Percentiles rank a stretch among this genome's conserved stretches.
Conservation (phyloP, 2,113 vertebrate genomes). For the Clinocottus analis region DNA sequence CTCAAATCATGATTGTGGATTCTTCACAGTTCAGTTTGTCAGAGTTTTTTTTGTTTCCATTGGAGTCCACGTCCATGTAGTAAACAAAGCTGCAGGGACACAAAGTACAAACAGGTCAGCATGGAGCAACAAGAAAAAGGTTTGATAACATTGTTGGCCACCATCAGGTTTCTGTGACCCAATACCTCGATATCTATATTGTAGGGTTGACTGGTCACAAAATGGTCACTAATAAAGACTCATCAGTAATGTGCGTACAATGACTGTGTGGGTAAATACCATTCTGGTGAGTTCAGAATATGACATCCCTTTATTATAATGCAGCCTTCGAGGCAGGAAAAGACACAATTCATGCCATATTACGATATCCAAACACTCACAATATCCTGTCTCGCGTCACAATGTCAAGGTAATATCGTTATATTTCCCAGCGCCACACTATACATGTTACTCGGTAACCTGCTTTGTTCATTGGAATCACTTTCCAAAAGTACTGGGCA, state of each 20-base stretch:
- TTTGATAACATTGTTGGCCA: neutral
- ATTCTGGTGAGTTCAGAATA: neutral
- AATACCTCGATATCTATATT: no score
- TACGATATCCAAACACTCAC: neutral
- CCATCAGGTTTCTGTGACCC: neutral
- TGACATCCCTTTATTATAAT: neutral
- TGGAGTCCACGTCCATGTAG: slow-evolving; percentile 42
- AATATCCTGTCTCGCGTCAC: neutral
- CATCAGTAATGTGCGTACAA: neutral
- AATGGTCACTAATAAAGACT: neutral
- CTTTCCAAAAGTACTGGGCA: neutral
- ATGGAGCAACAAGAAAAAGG: neutral
- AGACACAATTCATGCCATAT: neutral
- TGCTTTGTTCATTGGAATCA: neutral
- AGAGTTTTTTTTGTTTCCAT: slow-evolving; percentile 41
- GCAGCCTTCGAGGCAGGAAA: neutral
- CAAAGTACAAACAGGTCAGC: slow-evolving; percentile 17
- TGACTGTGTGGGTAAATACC: neutral
- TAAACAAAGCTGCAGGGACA: slow-evolving; percentile 68
- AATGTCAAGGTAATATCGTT: neutral
- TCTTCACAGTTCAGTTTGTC: slow-evolving; percentile 67
- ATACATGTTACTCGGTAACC: neutral
- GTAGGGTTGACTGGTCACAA: neutral
- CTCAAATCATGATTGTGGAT: slow-evolving; percentile 25
- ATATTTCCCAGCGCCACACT: no score